phyloP scores from a whole-genome alignment of 2,888 invertebrate species.

The Drosophila kanekoi region DNA sequence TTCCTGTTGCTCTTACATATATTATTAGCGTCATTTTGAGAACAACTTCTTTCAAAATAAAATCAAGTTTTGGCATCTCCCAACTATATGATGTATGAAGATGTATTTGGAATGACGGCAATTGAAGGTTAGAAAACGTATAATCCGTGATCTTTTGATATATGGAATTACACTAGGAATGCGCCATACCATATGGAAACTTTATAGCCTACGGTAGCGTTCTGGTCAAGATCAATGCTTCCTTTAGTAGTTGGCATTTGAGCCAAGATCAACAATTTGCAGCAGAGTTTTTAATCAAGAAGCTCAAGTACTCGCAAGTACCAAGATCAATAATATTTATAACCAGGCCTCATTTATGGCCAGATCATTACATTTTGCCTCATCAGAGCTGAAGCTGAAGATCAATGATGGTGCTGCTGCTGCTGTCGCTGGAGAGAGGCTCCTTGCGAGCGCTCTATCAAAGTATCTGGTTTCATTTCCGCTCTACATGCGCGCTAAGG shows the following conservation, averaged over 20 bases:
- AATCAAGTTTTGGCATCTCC: background rate
- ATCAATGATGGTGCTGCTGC: conserved; percentile 39
- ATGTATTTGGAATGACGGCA: conserved; percentile 6
- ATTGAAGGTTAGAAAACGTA: conserved; percentile 1
- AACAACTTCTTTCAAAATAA: background rate
- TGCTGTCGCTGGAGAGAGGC: conserved; percentile 15
- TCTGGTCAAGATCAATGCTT: conserved; percentile 38
- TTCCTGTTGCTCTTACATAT: conserved; percentile 31
- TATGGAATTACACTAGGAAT: conserved; percentile 17
- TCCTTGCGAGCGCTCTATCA: conserved; percentile 52
- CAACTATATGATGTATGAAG: background rate
- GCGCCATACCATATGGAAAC: conserved; percentile 1
- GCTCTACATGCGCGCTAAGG: conserved; percentile 74
- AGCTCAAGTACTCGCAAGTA: conserved; percentile 35
- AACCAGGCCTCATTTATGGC: conserved; percentile 50
- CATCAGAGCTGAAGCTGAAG: conserved; percentile 48
- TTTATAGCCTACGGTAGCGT: conserved; percentile 2
- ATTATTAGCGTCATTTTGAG: conserved; percentile 5
- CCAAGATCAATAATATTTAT: conserved; percentile 56
- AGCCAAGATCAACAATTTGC: conserved; percentile 45
- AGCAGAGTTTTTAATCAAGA: conserved; percentile 49
- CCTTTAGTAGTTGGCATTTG: conserved; percentile 38
- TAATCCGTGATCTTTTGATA: background rate
- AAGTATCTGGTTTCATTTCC: conserved; percentile 85
- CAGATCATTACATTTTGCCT: conserved; percentile 53